phyloP scores from a whole-genome alignment of 2,797 vertebrate genomes.

The Tragelaphus eurycerus region DNA sequence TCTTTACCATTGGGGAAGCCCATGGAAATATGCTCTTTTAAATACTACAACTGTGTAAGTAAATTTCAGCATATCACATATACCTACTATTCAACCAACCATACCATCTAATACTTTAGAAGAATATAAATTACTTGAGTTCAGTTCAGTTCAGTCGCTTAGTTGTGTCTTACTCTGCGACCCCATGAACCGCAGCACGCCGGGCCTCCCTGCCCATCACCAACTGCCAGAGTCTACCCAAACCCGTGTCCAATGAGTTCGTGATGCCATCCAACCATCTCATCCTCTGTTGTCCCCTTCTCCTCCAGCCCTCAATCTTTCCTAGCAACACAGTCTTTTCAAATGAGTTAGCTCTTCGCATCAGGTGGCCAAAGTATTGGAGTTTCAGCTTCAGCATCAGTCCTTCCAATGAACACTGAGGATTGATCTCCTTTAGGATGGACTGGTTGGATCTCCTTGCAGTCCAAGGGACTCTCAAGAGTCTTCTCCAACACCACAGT shows the following conservation, averaged over 20 bases:
- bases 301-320: background rate
- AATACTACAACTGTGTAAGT: background rate
- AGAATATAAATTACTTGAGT: background rate
- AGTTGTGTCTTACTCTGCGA: background rate
- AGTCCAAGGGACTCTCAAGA: no score
- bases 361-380: background rate
- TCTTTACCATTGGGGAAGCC: background rate
- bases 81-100: background rate
- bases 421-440: no score
- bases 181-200: background rate
- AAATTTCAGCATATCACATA: background rate
- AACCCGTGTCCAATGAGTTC: background rate
- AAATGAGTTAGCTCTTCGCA: rapidly evolving
- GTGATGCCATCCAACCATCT: background rate
- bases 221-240: background rate
- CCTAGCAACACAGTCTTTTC: background rate
- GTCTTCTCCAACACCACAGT: no score
- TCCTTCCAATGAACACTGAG: no score
- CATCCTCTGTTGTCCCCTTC: background rate
- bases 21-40: background rate
- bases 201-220: background rate
- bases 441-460: no score
- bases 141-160: background rate
- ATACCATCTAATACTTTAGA: background rate
- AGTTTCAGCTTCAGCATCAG: background rate